Conservation (phyloP, 2,888 invertebrate species). For the Andrena trimmerana region DNA sequence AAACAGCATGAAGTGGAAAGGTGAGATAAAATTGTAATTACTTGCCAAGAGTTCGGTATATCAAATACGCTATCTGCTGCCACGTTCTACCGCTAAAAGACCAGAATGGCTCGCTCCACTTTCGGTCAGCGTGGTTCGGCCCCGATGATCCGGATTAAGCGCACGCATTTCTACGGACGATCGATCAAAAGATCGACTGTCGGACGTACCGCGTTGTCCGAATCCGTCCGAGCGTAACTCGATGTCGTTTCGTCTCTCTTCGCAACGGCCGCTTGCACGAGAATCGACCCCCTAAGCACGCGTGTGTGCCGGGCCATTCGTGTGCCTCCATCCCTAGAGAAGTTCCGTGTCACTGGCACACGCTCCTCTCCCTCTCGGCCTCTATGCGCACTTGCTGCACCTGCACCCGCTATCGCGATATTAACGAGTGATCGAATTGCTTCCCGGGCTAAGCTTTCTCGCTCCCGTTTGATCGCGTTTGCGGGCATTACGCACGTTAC, state of each 20-base stretch:
- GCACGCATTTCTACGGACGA: conserved; percentile 57
- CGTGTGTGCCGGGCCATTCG: conserved; percentile 27
- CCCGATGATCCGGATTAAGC: conserved; percentile 19
- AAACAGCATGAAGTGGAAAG: too few relatives aligned
- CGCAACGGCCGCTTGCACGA: conserved; percentile 3
- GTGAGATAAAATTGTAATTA: not conserved
- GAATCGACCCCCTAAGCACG: conserved; percentile 35
- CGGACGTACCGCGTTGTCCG: conserved; percentile 59
- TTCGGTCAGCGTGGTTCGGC: conserved; percentile 8
- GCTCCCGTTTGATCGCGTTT: conserved; percentile 49
- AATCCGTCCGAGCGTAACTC: conserved; percentile 55
- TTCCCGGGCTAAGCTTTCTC: conserved; percentile 32
- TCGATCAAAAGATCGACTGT: conserved; percentile 77
- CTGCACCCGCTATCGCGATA: conserved; percentile 67
- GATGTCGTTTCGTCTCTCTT: conserved; percentile 41
- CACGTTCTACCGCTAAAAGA: not conserved
- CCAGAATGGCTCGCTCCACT: conserved; percentile 4
- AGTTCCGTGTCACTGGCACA: conserved; percentile 58
- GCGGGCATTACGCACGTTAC: conserved; percentile 34
- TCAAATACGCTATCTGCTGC: not conserved
- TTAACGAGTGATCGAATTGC: conserved; percentile 66
- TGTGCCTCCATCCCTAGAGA: conserved; percentile 52
- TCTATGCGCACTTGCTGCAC: not conserved
- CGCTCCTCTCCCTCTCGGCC: not conserved
- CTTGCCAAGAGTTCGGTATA: not conserved